Evolutionary conservation across 2,888 invertebrate species (phyloP).

Genomic region (Halictus ligatus): DNA sequence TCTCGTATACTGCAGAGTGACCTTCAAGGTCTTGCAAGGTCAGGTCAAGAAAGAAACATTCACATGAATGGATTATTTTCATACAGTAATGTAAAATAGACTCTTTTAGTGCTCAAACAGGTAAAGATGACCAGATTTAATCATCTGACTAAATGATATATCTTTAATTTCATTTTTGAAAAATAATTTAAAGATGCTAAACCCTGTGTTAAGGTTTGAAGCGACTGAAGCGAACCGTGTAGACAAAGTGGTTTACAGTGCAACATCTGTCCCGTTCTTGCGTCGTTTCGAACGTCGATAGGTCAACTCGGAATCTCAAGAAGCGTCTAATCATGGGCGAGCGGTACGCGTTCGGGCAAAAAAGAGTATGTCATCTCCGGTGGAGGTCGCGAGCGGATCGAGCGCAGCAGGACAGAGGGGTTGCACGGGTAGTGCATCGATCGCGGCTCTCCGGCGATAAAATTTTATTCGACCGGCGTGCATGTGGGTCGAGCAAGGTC

Average conservation of each 20-base stretch:
- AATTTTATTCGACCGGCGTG: slow-evolving; percentile 25
- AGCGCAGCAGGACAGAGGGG: not conserved
- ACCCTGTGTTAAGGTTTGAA: not conserved
- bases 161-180: too few relatives aligned
- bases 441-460: slow-evolving; percentile 24
- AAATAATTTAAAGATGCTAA: too few relatives aligned
- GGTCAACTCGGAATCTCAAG: slow-evolving; percentile 13
- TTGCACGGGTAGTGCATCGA: slow-evolving; percentile 22
- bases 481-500: slow-evolving; percentile 39
- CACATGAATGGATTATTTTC: too few relatives aligned
- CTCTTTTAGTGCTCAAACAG: too few relatives aligned
- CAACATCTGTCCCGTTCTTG: not conserved
- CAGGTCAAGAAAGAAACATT: too few relatives aligned
- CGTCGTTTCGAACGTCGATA: not conserved
- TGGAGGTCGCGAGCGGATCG: slow-evolving; percentile 18
- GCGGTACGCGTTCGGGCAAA: too few relatives aligned
- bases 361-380: not conserved
- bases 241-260: slow-evolving; percentile 3
- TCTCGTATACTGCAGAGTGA: too few relatives aligned
- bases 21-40: too few relatives aligned
- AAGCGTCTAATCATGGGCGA: not conserved
- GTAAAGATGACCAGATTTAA: too few relatives aligned
- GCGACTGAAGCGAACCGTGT: not conserved
- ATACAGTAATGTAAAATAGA: too few relatives aligned
- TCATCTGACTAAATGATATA: too few relatives aligned